Percentiles rank a stretch among this genome's conserved stretches.
Evolutionary conservation across 2,888 invertebrate species (phyloP).

Genomic region (Archaeoteleia sp.): DNA sequence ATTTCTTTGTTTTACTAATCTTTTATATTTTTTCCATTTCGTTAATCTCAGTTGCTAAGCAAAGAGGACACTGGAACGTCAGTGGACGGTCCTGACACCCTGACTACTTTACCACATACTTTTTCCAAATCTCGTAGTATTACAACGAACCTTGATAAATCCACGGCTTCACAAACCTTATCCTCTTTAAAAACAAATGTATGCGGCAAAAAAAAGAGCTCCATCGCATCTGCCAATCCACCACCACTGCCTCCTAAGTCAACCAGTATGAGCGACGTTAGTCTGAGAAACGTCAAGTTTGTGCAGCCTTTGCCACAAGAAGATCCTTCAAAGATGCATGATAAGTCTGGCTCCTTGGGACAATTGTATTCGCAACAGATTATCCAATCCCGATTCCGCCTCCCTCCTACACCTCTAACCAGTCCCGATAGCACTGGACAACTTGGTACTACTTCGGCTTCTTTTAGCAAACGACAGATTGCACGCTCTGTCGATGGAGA

Average conservation of each 20-base stretch:
- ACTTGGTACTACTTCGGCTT: slow-evolving; percentile 59
- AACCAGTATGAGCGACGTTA: slow-evolving; percentile 38
- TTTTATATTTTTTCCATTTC: slow-evolving; percentile 50
- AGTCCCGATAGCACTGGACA: slow-evolving; percentile 62
- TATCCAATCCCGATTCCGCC: slow-evolving; percentile 64
- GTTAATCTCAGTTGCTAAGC: slow-evolving; percentile 59
- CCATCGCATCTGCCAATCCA: slow-evolving; percentile 65
- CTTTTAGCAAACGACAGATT: slow-evolving; percentile 70
- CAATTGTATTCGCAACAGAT: slow-evolving; percentile 20
- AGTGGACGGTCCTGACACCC: slow-evolving; percentile 63
- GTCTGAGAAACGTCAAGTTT: slow-evolving; percentile 44
- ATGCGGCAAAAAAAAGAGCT: slow-evolving; percentile 57
- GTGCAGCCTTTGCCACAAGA: slow-evolving; percentile 40
- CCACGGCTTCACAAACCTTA: slow-evolving; percentile 61
- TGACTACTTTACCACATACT: slow-evolving; percentile 46
- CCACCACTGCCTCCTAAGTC: slow-evolving; percentile 53
- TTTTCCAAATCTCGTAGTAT: slow-evolving; percentile 46
- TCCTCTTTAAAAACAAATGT: slow-evolving; percentile 62
- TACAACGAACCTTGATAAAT: slow-evolving; percentile 58
- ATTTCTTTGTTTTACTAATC: slow-evolving; percentile 48
- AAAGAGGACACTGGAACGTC: slow-evolving; percentile 67
- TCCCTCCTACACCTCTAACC: slow-evolving; percentile 71
- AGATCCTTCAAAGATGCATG: slow-evolving; percentile 40
- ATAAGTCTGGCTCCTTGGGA: slow-evolving; percentile 32
- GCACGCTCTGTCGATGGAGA: slow-evolving; percentile 73